Percentiles rank a stretch among this genome's conserved stretches.
These are phyloP conservation scores for Petaurus breviceps DNA, from an alignment of 2,113 vertebrate genomes.

Conservation along the genomic window DNA sequence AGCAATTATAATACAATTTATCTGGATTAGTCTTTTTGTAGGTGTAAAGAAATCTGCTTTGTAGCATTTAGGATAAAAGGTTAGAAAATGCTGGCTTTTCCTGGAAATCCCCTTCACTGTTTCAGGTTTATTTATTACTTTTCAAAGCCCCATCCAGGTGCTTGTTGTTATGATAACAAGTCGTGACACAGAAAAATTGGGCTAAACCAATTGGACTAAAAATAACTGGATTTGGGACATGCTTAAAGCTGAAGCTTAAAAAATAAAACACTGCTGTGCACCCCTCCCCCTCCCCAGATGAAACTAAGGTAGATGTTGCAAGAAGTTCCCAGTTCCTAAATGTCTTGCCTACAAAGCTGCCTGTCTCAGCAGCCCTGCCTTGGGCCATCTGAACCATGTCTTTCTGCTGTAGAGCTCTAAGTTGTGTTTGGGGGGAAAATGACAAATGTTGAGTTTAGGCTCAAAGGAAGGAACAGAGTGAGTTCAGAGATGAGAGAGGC, in stretches of 20 bases:
- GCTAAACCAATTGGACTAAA: conserved; percentile 75
- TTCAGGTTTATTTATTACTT: conserved; percentile 67
- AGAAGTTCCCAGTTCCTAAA: conserved; percentile 36
- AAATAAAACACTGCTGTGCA: background rate
- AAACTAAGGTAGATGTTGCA: conserved; percentile 46
- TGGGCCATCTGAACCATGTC: background rate
- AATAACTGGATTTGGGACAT: conserved; percentile 64
- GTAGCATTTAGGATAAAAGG: conserved; percentile 51
- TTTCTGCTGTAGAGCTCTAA: background rate
- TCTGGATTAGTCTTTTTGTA: conserved; percentile 62
- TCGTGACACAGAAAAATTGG: conserved; percentile 72
- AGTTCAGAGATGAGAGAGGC: conserved; percentile 41
- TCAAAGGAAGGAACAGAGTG: conserved; percentile 47
- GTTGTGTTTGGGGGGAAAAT: conserved; percentile 38
- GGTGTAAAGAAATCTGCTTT: conserved; percentile 62
- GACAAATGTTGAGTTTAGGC: conserved; percentile 52
- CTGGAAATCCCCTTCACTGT: conserved; percentile 63
- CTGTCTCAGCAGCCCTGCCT: background rate
- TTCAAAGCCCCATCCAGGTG: conserved; percentile 72
- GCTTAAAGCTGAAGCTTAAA: conserved; percentile 59
- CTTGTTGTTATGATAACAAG: conserved; percentile 79
- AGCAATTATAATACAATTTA: conserved; percentile 56
- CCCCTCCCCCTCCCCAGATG: conserved; percentile 24
- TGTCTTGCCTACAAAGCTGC: background rate
- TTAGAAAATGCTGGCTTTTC: conserved; percentile 59